Evolutionary conservation across 2,113 vertebrate genomes (phyloP).

Genomic region (Zeus faber): DNA sequence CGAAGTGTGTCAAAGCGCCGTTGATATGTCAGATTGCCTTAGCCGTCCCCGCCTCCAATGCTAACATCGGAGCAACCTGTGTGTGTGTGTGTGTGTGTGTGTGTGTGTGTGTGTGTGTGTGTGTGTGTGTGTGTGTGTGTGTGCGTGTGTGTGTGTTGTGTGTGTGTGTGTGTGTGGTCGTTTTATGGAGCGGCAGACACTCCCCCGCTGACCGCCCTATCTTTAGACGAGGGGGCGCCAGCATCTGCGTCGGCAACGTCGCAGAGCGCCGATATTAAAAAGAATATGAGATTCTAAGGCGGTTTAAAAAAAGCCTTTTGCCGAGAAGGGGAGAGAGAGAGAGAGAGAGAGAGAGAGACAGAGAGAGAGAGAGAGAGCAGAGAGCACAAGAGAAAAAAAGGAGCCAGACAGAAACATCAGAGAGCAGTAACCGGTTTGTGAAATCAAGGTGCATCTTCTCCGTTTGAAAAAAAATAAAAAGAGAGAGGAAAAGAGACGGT

Average conservation of each 20-base stretch:
- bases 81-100: constrained; percentile 13
- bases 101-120: background rate
- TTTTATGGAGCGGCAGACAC: constrained; percentile 32
- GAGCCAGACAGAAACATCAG: constrained; percentile 16
- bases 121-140: constrained; percentile 14
- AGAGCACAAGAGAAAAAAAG: constrained; percentile 1
- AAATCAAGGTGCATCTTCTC: constrained; percentile 33
- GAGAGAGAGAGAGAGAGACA: constrained; percentile 29
- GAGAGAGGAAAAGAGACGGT: constrained; percentile 28
- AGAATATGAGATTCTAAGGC: constrained; percentile 21
- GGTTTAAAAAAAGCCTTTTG: background rate
- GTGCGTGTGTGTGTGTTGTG: constrained; percentile 37
- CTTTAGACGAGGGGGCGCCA: constrained; percentile 24
- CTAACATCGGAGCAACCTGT: constrained; percentile 33
- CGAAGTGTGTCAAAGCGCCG: background rate
- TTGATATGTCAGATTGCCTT: constrained; percentile 14
- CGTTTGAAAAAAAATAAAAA: constrained; percentile 13
- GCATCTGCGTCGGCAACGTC: constrained; percentile 21
- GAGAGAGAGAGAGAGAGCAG: constrained; percentile 17
- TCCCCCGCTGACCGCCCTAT: constrained; percentile 32
- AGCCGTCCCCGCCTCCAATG: constrained; percentile 4
- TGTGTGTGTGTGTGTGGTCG: constrained; percentile 39
- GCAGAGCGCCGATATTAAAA: constrained; percentile 4
- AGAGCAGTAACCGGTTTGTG: constrained; percentile 34
- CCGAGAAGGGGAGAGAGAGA: background rate